Base-by-base conservation (phyloP, 2,797 vertebrate genomes). In the Odontamblyopus lacepedii region DNA sequence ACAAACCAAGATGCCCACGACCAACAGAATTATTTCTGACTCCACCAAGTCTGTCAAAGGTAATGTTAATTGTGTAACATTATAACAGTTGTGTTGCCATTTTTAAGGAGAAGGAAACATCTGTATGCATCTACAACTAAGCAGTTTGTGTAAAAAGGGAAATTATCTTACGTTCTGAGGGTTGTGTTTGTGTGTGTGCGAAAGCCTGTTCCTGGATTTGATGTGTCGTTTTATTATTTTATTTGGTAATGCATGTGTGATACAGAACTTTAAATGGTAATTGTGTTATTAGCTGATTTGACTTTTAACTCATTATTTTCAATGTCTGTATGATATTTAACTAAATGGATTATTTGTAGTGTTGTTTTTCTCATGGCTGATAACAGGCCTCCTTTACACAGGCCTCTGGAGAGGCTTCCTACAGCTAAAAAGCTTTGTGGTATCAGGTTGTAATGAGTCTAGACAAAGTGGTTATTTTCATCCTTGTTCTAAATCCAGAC, bases 1-100 rank as follows among this genome's bases (percentile, higher is more conserved):
- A 60, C 51, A 9, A 53, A 61, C 67, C 62, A 76, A 82, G 76
- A 93, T 92, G 91, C 91, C 89, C 6, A 81, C 84, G 26, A 84
- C 85, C 69, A 83, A 65, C 18, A 85, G 77, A 78, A 85, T 84
- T 63, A 72, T 88, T 51, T 85, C 86, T 53, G 76, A 89, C 62
- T 59, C 67, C 32, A 41, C 51, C 69, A 89, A 77, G 70, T 48
- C 88, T 19, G 81, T 86, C 15, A 91, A 84, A 86, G 87, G 85
- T 91, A 74, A 92, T 30, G 8, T 73, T 77, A 12, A 6, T 32
- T 35, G 11, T 67, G 1, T 30, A 18, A 53, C 16, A 53, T n/a
- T 15, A 15, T 30, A 32, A 61, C 16, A 30, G 5, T 30, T 30
- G 29, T 6, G 5, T 38, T 62, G 60, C 2, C 13, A 32, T 11